These are phyloP conservation scores for Drosophila chauvacae DNA, from an alignment of 1,140 invertebrate genomes.

Conservation along the genomic window DNA sequence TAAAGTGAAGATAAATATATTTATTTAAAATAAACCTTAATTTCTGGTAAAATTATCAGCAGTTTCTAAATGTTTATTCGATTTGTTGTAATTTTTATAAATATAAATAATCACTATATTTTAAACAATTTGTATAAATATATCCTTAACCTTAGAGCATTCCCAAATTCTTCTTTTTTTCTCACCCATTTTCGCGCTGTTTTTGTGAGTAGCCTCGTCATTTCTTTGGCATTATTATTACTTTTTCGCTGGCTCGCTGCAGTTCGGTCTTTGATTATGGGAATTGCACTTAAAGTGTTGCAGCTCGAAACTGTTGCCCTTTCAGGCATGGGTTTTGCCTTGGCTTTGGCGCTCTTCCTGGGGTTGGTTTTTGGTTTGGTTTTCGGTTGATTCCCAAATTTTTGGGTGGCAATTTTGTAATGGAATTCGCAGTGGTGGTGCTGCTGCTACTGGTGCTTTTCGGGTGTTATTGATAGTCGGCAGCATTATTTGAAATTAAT, in stretches of 20 bases:
- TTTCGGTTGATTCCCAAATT: constrained; percentile 22
- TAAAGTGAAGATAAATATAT: no score
- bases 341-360: background rate
- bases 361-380: background rate
- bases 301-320: constrained; percentile 29
- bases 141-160: constrained; percentile 15
- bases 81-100: no score
- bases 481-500: constrained; percentile 67
- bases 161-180: background rate
- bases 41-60: no score
- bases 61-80: no score
- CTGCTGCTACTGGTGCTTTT: constrained; percentile 11
- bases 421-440: constrained; percentile 49
- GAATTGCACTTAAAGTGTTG: constrained; percentile 79
- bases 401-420: constrained; percentile 77
- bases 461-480: constrained; percentile 55
- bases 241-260: constrained; percentile 7
- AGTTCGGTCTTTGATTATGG: constrained; percentile 70
- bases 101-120: no score
- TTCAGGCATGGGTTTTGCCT: constrained; percentile 17
- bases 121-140: no score
- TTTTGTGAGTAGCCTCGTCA: constrained; percentile 53
- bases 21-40: no score
- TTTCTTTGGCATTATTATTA: constrained; percentile 54
- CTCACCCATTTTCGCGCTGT: background rate